Conservation (phyloP, 1,140 invertebrate species). For the Aricia agestis region DNA sequence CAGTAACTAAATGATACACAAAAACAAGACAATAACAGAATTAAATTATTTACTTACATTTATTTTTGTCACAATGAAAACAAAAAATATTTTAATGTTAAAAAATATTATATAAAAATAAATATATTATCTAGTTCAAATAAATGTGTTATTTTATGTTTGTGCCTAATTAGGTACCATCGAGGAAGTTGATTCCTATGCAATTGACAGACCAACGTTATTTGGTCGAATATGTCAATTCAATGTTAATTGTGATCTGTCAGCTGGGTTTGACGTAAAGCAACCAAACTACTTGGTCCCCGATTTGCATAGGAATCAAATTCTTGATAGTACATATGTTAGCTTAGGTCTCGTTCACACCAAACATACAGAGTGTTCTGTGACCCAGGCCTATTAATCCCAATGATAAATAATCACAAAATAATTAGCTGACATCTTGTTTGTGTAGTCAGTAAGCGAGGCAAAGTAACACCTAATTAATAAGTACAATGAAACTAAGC, state of each 20-base stretch:
- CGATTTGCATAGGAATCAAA: too few species aligned
- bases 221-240: too few species aligned
- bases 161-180: not conserved
- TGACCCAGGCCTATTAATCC: not conserved
- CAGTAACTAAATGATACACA: constrained; percentile 57
- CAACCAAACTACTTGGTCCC: too few species aligned
- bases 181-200: too few species aligned
- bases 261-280: too few species aligned
- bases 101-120: constrained; percentile 13
- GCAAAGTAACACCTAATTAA: not conserved
- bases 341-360: not conserved
- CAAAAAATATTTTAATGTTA: constrained; percentile 27
- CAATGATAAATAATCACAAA: not conserved
- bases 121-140: not conserved
- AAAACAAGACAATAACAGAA: constrained; percentile 70
- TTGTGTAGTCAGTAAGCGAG: not conserved
- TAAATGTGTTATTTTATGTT: not conserved
- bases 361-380: not conserved
- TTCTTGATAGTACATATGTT: too few species aligned
- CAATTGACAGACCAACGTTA: too few species aligned
- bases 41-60: constrained; percentile 67
- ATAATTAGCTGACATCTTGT: not conserved
- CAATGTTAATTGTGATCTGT: too few species aligned
- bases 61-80: constrained; percentile 30
- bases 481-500: constrained; percentile 11